Percentiles rank a stretch among this genome's conserved stretches.
Conservation (phyloP, 2,888 invertebrate species). For the Chorisops tibialis region DNA sequence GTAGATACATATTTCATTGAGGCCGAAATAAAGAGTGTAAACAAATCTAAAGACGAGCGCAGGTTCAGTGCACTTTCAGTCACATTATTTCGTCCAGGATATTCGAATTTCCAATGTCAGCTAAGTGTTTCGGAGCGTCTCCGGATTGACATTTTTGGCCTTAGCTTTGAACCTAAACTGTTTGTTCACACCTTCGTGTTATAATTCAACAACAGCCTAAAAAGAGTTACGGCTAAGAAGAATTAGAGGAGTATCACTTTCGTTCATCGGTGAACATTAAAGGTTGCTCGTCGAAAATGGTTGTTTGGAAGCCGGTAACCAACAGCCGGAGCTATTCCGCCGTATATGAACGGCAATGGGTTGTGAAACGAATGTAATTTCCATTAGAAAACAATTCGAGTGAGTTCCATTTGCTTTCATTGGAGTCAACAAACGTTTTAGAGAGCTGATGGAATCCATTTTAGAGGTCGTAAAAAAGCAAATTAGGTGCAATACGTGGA, state of each 20-base stretch:
- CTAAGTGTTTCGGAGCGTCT: slow-evolving; percentile 2
- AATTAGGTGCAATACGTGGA: no score
- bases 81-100: not conserved
- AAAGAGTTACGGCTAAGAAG: slow-evolving; percentile 9
- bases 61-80: slow-evolving; percentile 14
- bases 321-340: no score
- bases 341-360: no score
- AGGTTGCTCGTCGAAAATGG: slow-evolving; percentile 14
- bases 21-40: not conserved
- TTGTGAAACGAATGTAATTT: no score
- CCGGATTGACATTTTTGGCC: slow-evolving; percentile 14
- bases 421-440: no score
- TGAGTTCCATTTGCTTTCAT: no score
- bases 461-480: no score
- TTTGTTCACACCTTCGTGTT: slow-evolving; percentile 23
- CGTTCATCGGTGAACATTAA: slow-evolving; percentile 14
- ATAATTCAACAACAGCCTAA: slow-evolving; percentile 15
- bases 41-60: no score
- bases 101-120: slow-evolving; percentile 14
- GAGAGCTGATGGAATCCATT: no score
- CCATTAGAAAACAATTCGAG: no score
- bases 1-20: not conserved
- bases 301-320: not conserved
- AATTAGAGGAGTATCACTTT: not conserved
- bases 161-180: slow-evolving; percentile 3